A percentile compares a stretch with the other conserved stretches of the same genome.
Conservation (phyloP, 2,888 invertebrate species). For the Chrysodeixis includens region DNA sequence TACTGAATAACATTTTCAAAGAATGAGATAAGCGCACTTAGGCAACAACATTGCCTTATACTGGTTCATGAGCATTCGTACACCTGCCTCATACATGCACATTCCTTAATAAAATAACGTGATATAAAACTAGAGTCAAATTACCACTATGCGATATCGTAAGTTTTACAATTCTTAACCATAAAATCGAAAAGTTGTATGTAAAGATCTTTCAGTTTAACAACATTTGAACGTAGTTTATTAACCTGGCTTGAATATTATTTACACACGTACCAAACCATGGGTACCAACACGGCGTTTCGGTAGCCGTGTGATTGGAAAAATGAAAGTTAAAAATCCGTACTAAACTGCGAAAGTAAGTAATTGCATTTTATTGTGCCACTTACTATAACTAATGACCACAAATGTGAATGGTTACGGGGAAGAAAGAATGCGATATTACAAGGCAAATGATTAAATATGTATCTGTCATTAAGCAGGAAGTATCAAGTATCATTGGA, state of each 20-base stretch:
- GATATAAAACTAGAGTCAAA: conserved; percentile 67
- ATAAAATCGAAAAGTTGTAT: neutral
- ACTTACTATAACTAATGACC: conserved; percentile 17
- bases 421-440: conserved; percentile 20
- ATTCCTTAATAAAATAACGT: conserved; percentile 64
- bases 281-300: neutral
- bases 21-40: conserved; percentile 43
- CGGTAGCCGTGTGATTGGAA: neutral
- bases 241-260: too few species aligned
- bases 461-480: conserved; percentile 40
- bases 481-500: conserved; percentile 61
- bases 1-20: conserved; percentile 27
- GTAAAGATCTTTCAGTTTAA: neutral
- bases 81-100: conserved; percentile 67
- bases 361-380: conserved; percentile 1
- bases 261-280: neutral
- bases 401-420: conserved; percentile 31
- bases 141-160: conserved; percentile 56
- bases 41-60: conserved; percentile 42
- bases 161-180: neutral
- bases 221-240: too few species aligned
- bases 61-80: conserved; percentile 46
- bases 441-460: conserved; percentile 39
- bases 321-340: neutral
- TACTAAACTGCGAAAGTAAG: conserved; percentile 1